These are phyloP conservation scores for Pseudorasbora parva DNA, from an alignment of 2,113 vertebrate genomes.

Conservation along the genomic window DNA sequence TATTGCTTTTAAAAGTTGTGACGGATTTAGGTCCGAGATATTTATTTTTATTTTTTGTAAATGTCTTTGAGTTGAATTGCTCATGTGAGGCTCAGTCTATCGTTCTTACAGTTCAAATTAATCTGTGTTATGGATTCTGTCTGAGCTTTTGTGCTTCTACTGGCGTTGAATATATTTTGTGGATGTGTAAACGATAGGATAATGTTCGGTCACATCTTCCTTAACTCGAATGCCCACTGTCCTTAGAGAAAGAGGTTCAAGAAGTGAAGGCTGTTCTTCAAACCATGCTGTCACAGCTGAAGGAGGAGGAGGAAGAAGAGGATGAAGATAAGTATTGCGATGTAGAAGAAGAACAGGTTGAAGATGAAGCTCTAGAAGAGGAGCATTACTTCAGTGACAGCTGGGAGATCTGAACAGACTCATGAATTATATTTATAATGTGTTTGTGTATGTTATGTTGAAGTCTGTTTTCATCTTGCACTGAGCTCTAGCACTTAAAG, in stretches of 20 bases:
- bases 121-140: neutral
- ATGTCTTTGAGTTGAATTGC: neutral
- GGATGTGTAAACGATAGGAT: neutral
- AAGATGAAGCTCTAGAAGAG: constrained; percentile 69
- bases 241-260: constrained; percentile 85
- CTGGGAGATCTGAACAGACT: constrained; percentile 78
- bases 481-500: constrained; percentile 11
- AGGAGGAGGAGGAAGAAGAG: constrained; percentile 62
- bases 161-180: neutral
- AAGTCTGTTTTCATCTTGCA: neutral
- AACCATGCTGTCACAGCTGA: constrained; percentile 72
- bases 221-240: constrained; percentile 81
- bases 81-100: no score
- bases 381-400: constrained; percentile 83
- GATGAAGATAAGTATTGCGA: constrained; percentile 65
- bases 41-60: no score
- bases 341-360: constrained; percentile 60
- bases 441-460: neutral
- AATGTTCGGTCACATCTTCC: constrained; percentile 63
- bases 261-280: constrained; percentile 81
- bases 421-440: neutral
- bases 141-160: neutral
- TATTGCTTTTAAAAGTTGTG: no score
- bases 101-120: neutral
- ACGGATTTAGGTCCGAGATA: no score